Percentiles rank a stretch among this genome's conserved stretches.
These are phyloP conservation scores for Microplitis deprimator DNA, from an alignment of 2,888 invertebrate genomes.

Conservation along the genomic window DNA sequence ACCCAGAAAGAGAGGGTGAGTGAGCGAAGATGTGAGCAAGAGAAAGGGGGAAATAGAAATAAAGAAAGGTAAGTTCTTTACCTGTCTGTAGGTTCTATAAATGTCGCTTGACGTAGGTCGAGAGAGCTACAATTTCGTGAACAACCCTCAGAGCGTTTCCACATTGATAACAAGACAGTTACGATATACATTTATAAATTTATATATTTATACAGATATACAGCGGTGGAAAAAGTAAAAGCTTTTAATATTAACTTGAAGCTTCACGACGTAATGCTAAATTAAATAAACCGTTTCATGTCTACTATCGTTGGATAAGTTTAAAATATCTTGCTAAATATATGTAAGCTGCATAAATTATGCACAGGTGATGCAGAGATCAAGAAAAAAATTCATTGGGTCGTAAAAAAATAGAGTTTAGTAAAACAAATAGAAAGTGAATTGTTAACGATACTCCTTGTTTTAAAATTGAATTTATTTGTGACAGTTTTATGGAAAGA, in stretches of 20 bases:
- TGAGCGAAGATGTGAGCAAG: background rate
- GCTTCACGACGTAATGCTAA: slow-evolving; percentile 43
- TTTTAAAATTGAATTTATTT: too few species aligned
- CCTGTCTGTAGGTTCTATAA: slow-evolving; percentile 18
- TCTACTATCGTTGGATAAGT: slow-evolving; percentile 52
- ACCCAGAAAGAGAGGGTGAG: slow-evolving; percentile 7
- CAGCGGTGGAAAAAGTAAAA: background rate
- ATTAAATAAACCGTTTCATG: slow-evolving; percentile 53
- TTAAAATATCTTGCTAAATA: slow-evolving; percentile 52
- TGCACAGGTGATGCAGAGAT: background rate
- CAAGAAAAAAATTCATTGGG: background rate
- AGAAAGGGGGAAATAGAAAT: background rate
- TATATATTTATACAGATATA: background rate
- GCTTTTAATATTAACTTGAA: background rate
- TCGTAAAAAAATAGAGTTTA: background rate
- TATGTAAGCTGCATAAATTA: slow-evolving; percentile 18
- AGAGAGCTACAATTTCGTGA: slow-evolving; percentile 23
- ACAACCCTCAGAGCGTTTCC: slow-evolving; percentile 14
- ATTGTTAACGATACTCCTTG: too few species aligned
- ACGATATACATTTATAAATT: background rate
- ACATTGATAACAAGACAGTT: background rate
- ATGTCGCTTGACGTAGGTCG: slow-evolving; percentile 22
- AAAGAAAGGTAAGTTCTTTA: slow-evolving; percentile 16
- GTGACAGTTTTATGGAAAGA: too few species aligned
- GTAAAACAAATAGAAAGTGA: background rate